Base-by-base conservation (phyloP, 2,888 invertebrate genomes). In the Ornithoptera priamus region DNA sequence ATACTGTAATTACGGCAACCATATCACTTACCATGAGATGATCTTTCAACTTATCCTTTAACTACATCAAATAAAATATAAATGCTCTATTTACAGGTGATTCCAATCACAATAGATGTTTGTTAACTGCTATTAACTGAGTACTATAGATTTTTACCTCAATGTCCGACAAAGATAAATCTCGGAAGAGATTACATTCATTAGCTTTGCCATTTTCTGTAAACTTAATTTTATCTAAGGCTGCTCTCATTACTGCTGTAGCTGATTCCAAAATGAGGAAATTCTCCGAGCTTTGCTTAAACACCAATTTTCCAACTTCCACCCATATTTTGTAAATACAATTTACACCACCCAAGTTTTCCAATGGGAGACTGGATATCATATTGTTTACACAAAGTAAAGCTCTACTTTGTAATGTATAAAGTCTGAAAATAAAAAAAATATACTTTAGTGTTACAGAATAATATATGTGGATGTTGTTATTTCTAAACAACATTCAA, bases 241-340 rank as follows among this genome's bases (percentile, higher is more conserved):
- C 93, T n/a, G 96, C 95, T 75, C 96, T 93, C 95, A 96, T 95
- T 0, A 95, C 94, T 5, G 96, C 94, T 0, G 96, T 96, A 2
- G 95, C 94, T 0, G 96, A 95, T 81, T 96, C 96, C 59, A 95
- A 78, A 22, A 96, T 82, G 60, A 93, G 88, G 0, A 86, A 77
- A 75, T 94, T 93, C 62, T 90, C 87, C 6, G 86, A 90, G 66
- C 85, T 87, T 66, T 93, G 86, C 77, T 94, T 93, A 70, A 95
- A 95, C 1, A 95, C 94, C 70, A 95, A 84, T 77, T 94, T 94
- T 0, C 95, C 95, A 58, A 95, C 93, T 67, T 94, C 94, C 1
- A 94, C 88, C 96, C 96, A 96, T 64, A 96, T 92, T 77, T 92
- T 93, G 77, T 93, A 95, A 1, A 95, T 86, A 20, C 93, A 91